Percentiles rank a stretch among this genome's conserved stretches.
Conservation (phyloP, 2,797 vertebrate species). For the Chanos chanos region DNA sequence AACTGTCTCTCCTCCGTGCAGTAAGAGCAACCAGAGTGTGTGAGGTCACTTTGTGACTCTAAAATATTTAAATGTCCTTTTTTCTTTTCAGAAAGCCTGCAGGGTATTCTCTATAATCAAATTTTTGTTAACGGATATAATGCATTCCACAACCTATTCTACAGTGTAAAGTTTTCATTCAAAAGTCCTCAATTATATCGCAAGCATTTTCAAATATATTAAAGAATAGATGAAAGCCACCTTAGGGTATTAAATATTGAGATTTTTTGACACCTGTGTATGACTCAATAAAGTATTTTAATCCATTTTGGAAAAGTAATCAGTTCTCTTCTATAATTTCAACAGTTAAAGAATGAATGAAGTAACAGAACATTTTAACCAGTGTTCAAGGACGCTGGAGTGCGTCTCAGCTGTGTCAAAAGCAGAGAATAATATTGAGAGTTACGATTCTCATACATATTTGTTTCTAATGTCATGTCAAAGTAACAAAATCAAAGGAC, state of each 20-base stretch:
- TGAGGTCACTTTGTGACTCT: too few species aligned
- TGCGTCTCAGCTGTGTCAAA: too few species aligned
- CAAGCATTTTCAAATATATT: constrained; percentile 58
- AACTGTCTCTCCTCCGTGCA: constrained; percentile 73
- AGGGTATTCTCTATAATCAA: constrained; percentile 57
- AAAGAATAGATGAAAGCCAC: constrained; percentile 62
- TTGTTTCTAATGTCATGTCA: too few species aligned
- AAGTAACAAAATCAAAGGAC: too few species aligned
- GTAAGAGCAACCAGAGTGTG: constrained; percentile 65
- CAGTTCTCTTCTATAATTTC: not conserved
- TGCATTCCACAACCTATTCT: constrained; percentile 57
- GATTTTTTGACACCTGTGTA: constrained; percentile 46
- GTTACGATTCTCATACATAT: too few species aligned
- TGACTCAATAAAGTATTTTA: constrained; percentile 30
- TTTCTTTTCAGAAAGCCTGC: constrained; percentile 64
- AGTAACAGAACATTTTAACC: not conserved
- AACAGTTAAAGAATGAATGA: not conserved
- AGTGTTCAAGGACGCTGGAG: too few species aligned
- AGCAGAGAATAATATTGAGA: too few species aligned
- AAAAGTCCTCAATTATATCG: constrained; percentile 52
- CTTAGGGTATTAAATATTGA: constrained; percentile 56
- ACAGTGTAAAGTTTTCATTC: constrained; percentile 60
- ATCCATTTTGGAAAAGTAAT: constrained; percentile 35
- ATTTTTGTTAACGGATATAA: constrained; percentile 48
- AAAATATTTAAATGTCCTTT: constrained; percentile 78